Percentiles rank a stretch among this genome's conserved stretches.
These are phyloP conservation scores for Darevskia nairensis DNA, from an alignment of 2,797 vertebrate species.

Conservation along the genomic window DNA sequence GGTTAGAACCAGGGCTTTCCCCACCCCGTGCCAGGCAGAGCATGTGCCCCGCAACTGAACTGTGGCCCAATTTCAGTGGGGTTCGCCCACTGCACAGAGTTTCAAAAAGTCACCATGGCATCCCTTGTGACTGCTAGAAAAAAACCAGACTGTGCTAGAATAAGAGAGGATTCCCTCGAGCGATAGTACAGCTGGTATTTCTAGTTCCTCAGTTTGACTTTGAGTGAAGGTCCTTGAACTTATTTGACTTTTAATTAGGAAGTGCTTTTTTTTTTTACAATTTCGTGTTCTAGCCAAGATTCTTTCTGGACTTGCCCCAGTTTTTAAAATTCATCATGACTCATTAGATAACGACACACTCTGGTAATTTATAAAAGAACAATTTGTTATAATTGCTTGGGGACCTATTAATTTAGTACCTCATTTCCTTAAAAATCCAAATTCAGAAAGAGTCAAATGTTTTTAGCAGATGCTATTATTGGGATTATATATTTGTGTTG, in stretches of 20 bases:
- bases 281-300: constrained; percentile 14
- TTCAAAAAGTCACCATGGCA: background rate
- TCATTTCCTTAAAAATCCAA: constrained; percentile 6
- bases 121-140: background rate
- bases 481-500: background rate
- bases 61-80: background rate
- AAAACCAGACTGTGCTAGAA: background rate
- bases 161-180: constrained; percentile 11
- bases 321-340: constrained; percentile 42
- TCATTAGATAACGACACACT: constrained; percentile 37
- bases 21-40: background rate
- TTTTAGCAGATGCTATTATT: background rate
- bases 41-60: background rate
- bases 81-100: background rate
- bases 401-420: constrained; percentile 28
- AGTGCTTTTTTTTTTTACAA: constrained; percentile 10
- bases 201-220: constrained; percentile 29
- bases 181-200: background rate
- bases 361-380: constrained; percentile 44
- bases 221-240: constrained; percentile 32
- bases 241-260: constrained; percentile 43
- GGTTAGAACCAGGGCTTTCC: background rate
- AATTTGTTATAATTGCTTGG: constrained; percentile 45
- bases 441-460: background rate
- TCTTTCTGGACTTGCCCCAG: constrained; percentile 42